Conservation (phyloP, 1,140 invertebrate species). For the Copidosoma floridanum region DNA sequence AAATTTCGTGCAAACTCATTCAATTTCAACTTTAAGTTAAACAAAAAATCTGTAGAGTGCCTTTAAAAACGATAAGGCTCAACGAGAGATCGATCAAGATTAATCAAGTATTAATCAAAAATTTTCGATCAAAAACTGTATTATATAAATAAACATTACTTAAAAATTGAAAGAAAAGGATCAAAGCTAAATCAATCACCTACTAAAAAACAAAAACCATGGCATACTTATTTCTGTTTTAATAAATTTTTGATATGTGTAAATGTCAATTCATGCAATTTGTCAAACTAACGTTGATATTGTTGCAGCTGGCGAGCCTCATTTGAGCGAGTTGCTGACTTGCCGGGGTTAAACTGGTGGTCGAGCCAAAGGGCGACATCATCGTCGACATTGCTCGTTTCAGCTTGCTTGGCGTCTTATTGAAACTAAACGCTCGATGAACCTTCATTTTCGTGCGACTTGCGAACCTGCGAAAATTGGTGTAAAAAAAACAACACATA, state of each 20-base stretch:
- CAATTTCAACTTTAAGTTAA: no score
- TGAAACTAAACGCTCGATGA: conserved; percentile 89
- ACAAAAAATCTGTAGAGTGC: no score
- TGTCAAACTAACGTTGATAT: conserved; percentile 72
- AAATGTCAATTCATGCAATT: conserved; percentile 1
- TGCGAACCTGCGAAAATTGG: conserved; percentile 63
- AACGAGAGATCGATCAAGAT: no score
- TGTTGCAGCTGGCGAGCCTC: conserved; percentile 79
- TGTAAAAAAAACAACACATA: no score
- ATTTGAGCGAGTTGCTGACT: conserved; percentile 74
- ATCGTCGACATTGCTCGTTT: conserved; percentile 92
- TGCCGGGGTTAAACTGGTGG: conserved; percentile 72
- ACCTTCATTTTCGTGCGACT: conserved; percentile 84
- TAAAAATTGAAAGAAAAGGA: background rate
- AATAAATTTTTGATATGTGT: background rate
- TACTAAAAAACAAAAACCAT: no score
- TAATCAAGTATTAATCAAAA: no score
- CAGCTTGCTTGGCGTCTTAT: conserved; percentile 89
- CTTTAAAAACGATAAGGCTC: no score
- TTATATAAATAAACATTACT: conserved; percentile 8
- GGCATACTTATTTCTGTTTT: no score
- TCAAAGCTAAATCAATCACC: no score
- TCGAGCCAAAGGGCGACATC: conserved; percentile 86
- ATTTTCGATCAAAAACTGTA: no score
- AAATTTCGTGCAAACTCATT: no score